phyloP scores from a whole-genome alignment of 1,140 invertebrate genomes.

The Apocrypta bakeri region DNA sequence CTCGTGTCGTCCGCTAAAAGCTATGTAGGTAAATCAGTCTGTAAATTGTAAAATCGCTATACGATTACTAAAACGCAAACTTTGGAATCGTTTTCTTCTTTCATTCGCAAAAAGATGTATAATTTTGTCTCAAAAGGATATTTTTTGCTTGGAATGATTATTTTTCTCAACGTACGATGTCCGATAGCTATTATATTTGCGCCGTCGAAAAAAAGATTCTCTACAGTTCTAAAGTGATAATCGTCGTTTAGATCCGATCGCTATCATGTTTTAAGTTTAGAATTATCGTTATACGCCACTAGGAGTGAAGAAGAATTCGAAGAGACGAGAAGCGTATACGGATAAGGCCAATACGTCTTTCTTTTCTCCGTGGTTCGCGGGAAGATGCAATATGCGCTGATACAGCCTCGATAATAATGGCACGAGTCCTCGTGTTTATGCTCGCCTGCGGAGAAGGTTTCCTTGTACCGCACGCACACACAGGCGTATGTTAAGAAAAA shows the following conservation, averaged over 20 bases:
- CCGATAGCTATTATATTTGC: too few relatives aligned
- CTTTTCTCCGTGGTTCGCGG: constrained; percentile 38
- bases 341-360: constrained; percentile 48
- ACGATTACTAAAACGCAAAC: too few relatives aligned
- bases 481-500: background rate
- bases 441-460: background rate
- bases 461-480: background rate
- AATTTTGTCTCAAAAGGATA: too few relatives aligned
- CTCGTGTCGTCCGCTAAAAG: too few relatives aligned
- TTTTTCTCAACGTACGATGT: too few relatives aligned
- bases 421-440: constrained; percentile 26
- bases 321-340: constrained; percentile 20
- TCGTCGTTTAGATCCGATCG: background rate
- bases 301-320: constrained; percentile 30
- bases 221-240: too few relatives aligned
- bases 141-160: too few relatives aligned
- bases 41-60: too few relatives aligned
- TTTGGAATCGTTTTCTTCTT: too few relatives aligned
- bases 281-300: background rate
- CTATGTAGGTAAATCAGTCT: too few relatives aligned
- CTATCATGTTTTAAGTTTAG: background rate
- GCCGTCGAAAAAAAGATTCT: too few relatives aligned
- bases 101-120: too few relatives aligned
- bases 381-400: constrained; percentile 41
- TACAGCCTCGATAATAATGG: constrained; percentile 45